Conservation (phyloP, 1,140 invertebrate species). For the Solenopsis fugax region DNA sequence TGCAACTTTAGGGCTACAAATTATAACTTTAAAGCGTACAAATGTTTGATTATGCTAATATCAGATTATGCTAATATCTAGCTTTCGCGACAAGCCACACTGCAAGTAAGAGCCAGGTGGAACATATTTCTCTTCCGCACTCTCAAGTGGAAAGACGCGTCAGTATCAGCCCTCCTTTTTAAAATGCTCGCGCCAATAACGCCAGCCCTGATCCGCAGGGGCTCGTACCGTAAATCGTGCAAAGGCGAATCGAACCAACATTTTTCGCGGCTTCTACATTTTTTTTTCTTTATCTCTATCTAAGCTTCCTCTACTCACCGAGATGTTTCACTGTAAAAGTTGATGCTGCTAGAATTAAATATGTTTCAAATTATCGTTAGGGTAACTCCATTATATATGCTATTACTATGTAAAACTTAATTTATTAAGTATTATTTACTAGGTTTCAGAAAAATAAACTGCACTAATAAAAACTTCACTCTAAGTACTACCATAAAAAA, state of each 20-base stretch:
- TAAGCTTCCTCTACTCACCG: neutral
- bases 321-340: neutral
- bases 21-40: neutral
- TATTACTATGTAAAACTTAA: too few species aligned
- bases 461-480: too few species aligned
- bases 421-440: too few species aligned
- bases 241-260: slow-evolving; percentile 20
- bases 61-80: slow-evolving; percentile 70
- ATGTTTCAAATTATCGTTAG: neutral
- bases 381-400: too few species aligned
- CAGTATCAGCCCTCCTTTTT: slow-evolving; percentile 67
- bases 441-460: too few species aligned
- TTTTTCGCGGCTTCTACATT: neutral
- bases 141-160: slow-evolving; percentile 60
- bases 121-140: slow-evolving; percentile 66
- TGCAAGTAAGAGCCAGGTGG: slow-evolving; percentile 57
- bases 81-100: slow-evolving; percentile 38
- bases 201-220: slow-evolving; percentile 19
- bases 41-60: slow-evolving; percentile 71
- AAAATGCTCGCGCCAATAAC: slow-evolving; percentile 54
- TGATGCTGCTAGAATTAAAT: neutral
- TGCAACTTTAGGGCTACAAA: neutral
- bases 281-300: slow-evolving; percentile 15
- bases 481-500: too few species aligned
- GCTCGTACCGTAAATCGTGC: slow-evolving; percentile 48